Conservation (phyloP, 92 coral and sea anemone genomes). For the Porites lobata region DNA sequence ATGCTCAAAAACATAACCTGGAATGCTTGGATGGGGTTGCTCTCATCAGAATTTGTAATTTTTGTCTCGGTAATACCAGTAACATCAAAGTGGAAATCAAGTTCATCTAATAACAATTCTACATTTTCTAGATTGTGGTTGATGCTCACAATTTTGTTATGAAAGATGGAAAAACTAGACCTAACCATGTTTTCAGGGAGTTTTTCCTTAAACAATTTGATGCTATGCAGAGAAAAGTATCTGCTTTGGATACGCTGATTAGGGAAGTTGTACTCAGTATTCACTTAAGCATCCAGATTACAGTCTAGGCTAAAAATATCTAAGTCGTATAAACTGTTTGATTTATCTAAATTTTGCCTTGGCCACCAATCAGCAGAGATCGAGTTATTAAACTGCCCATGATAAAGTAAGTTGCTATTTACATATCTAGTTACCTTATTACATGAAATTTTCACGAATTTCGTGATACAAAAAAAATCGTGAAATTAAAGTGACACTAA, state of each 20-base stretch:
- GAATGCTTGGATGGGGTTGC: constrained; percentile 8
- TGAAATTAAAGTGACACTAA: too few species aligned
- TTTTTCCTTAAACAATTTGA: not conserved
- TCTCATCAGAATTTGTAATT: constrained; percentile 42
- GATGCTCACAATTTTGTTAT: constrained; percentile 40
- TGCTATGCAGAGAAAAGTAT: constrained; percentile 41
- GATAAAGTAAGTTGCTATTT: not conserved
- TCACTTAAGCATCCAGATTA: not conserved
- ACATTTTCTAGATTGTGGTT: constrained; percentile 50
- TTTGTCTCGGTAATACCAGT: constrained; percentile 57
- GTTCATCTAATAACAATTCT: constrained; percentile 39
- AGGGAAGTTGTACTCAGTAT: not conserved
- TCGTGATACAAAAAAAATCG: too few species aligned
- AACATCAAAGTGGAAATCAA: constrained; percentile 49
- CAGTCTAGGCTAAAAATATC: constrained; percentile 41
- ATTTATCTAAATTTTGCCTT: constrained; percentile 10
- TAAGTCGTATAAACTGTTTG: constrained; percentile 30
- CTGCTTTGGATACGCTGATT: constrained; percentile 7
- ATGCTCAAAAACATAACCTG: constrained; percentile 46
- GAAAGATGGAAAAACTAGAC: constrained; percentile 26
- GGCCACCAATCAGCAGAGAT: not conserved
- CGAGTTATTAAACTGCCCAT: constrained; percentile 17
- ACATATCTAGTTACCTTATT: too few species aligned
- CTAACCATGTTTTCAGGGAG: not conserved
- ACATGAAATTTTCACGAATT: too few species aligned